Conservation (phyloP, 1,140 invertebrate species). For the Melipona quadrifasciata region DNA sequence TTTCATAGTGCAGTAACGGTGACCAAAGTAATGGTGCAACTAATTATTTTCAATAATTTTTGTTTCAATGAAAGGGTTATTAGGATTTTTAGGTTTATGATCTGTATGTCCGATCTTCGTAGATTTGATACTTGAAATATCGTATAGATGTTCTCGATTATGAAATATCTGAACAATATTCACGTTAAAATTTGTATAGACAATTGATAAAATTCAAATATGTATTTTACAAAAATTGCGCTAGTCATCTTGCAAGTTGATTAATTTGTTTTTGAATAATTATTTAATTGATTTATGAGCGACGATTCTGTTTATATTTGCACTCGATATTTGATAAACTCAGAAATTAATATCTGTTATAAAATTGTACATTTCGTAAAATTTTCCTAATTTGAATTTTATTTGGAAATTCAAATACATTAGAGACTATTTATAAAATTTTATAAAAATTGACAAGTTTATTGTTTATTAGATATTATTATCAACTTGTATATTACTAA, state of each 20-base stretch:
- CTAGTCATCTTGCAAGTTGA: not conserved
- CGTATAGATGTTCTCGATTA: not conserved
- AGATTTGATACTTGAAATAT: constrained; percentile 17
- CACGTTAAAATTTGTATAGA: constrained; percentile 6
- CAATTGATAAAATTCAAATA: constrained; percentile 18
- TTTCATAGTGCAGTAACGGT: not conserved
- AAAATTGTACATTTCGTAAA: not conserved
- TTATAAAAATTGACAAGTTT: constrained; percentile 7
- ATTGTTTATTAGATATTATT: constrained; percentile 27
- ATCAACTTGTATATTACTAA: constrained; percentile 30
- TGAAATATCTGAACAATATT: constrained; percentile 2
- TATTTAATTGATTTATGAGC: not conserved
- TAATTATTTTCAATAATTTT: constrained; percentile 4
- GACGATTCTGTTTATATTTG: not conserved
- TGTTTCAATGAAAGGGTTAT: not conserved
- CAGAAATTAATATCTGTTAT: not conserved
- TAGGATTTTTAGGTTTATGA: not conserved
- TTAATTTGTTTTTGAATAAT: not conserved
- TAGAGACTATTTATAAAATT: constrained; percentile 1
- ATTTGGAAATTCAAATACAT: not conserved
- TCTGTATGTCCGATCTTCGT: not conserved
- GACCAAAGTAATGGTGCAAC: not conserved
- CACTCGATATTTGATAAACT: not conserved
- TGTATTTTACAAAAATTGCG: constrained; percentile 1
- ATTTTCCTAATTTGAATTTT: not conserved